phyloP scores from a whole-genome alignment of 2,888 invertebrate species.

The Drosophila anomelani region DNA sequence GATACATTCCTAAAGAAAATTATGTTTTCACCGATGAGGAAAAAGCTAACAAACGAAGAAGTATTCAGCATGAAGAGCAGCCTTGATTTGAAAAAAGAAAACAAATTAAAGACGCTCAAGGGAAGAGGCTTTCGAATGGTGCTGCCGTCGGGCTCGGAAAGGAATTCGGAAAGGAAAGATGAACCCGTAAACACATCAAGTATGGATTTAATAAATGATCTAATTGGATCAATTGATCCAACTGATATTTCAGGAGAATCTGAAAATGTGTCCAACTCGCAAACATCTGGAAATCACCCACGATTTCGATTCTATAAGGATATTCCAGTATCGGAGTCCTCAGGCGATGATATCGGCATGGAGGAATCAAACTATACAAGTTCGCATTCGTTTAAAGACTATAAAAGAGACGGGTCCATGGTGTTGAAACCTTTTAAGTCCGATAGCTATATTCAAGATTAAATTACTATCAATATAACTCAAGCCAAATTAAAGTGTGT shows the following conservation, averaged over 20 bases:
- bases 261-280: not conserved
- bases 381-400: accelerated
- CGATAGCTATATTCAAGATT: not conserved
- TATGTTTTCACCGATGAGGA: not conserved
- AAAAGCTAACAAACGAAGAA: accelerated
- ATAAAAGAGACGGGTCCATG: not conserved
- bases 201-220: too few relatives aligned
- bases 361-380: not conserved
- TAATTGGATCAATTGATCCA: too few relatives aligned
- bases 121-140: constrained; percentile 11
- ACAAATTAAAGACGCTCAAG: not conserved
- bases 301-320: not conserved
- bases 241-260: not conserved
- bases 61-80: not conserved
- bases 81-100: not conserved
- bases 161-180: not conserved
- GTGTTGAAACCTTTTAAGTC: not conserved
- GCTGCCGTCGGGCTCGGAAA: constrained; percentile 2
- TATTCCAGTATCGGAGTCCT: not conserved
- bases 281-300: not conserved
- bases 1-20: constrained; percentile 25
- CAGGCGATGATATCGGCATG: not conserved
- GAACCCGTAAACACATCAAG: too few relatives aligned
- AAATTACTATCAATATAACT: not conserved
- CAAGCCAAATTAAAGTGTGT: not conserved